These are phyloP conservation scores for Conomelus anceps DNA, from an alignment of 2,888 invertebrate species.

Conservation along the genomic window DNA sequence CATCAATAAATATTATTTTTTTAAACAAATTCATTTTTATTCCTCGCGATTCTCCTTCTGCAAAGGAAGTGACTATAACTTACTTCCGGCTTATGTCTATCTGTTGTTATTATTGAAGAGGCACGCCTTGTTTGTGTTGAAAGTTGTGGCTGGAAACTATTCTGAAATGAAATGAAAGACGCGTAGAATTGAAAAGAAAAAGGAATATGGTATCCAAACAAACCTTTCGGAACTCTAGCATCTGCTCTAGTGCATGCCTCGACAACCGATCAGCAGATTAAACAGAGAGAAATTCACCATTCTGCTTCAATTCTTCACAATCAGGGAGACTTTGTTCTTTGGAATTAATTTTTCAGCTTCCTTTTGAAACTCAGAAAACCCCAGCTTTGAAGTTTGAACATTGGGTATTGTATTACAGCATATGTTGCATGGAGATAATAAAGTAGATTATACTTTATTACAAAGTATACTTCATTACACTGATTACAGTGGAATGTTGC, in stretches of 20 bases:
- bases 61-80: neutral
- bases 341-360: neutral
- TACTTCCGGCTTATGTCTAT: neutral
- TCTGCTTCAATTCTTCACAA: neutral
- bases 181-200: neutral
- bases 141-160: no score
- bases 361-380: neutral
- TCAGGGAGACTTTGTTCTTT: neutral
- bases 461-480: no score
- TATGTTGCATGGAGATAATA: neutral
- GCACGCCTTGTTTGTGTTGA: neutral
- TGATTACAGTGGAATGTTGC: no score
- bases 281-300: neutral
- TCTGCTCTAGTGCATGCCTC: neutral
- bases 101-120: neutral
- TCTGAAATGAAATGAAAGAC: neutral
- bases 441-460: no score
- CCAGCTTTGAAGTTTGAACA: no score
- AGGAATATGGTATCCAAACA: neutral
- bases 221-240: neutral
- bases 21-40: neutral
- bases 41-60: neutral
- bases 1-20: neutral
- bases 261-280: neutral
- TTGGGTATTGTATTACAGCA: neutral